These are phyloP conservation scores for Drosophila incognita DNA, from an alignment of 2,888 invertebrate species.

Conservation along the genomic window DNA sequence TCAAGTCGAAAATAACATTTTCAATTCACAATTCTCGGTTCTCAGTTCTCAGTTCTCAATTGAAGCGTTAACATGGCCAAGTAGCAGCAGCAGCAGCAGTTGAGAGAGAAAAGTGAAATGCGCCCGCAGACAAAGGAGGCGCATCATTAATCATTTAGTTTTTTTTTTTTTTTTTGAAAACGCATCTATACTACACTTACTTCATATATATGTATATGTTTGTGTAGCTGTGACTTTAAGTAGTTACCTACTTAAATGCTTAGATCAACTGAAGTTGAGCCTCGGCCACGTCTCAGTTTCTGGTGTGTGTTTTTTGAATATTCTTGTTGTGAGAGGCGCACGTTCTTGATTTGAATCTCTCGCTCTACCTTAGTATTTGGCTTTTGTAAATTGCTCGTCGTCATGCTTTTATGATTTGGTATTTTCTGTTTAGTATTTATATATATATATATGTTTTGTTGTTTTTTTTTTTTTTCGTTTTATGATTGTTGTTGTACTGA, in stretches of 20 bases:
- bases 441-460: conserved; percentile 9
- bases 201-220: not conserved
- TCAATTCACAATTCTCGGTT: conserved; percentile 46
- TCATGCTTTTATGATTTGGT: conserved; percentile 81
- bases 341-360: conserved; percentile 77
- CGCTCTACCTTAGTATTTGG: conserved; percentile 50
- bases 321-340: conserved; percentile 49
- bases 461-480: conserved; percentile 35
- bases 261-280: conserved; percentile 39
- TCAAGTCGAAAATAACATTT: conserved; percentile 65
- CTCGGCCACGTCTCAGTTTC: not conserved
- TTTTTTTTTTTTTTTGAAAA: conserved; percentile 50
- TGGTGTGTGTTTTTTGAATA: conserved; percentile 8
- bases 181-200: conserved; percentile 43
- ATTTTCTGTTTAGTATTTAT: conserved; percentile 54
- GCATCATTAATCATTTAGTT: conserved; percentile 78
- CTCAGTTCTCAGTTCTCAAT: conserved; percentile 36
- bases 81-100: conserved; percentile 9
- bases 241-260: conserved; percentile 44
- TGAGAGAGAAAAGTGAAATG: conserved; percentile 66
- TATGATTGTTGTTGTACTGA: conserved; percentile 45
- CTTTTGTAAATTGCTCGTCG: conserved; percentile 77
- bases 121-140: conserved; percentile 42
- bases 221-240: conserved; percentile 16
- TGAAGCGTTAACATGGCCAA: conserved; percentile 42